phyloP scores from a whole-genome alignment of 2,797 vertebrate species.

The Leptatherina wallacei region DNA sequence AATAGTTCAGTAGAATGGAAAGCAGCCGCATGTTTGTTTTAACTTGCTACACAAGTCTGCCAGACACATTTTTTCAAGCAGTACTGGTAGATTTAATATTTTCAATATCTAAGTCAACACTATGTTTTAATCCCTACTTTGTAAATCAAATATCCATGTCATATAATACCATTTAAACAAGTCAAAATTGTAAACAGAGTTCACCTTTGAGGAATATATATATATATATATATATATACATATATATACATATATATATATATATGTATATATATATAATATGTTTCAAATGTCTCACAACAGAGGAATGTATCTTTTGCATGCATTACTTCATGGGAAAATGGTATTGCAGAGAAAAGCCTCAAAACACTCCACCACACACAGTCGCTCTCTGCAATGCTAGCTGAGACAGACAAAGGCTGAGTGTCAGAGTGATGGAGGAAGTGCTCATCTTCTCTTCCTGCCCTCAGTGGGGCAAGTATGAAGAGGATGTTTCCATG shows the following conservation, averaged over 20 bases:
- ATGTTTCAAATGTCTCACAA: too few species aligned
- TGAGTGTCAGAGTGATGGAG: slow-evolving; percentile 73
- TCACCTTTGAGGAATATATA: too few species aligned
- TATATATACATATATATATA: too few species aligned
- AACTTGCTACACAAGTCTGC: background rate
- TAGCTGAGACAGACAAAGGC: slow-evolving; percentile 73
- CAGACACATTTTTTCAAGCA: background rate
- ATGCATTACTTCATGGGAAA: slow-evolving; percentile 87
- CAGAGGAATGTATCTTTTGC: slow-evolving; percentile 42
- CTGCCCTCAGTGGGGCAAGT: slow-evolving; percentile 79
- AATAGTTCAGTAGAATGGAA: background rate
- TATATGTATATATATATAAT: too few species aligned
- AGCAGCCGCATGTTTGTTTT: background rate
- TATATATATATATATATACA: too few species aligned
- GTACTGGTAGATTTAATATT: background rate
- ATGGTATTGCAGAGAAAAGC: slow-evolving; percentile 69
- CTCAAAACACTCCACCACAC: slow-evolving; percentile 55
- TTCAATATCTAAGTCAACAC: background rate
- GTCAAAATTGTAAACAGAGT: too few species aligned
- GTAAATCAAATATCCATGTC: background rate
- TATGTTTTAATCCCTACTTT: background rate
- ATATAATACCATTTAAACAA: background rate
- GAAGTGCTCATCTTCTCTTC: slow-evolving; percentile 85
- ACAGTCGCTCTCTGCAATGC: slow-evolving; percentile 65
- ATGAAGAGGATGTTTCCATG: slow-evolving; percentile 74